These are phyloP conservation scores for Prunella himalayana DNA, from an alignment of 2,113 vertebrate genomes.

Conservation along the genomic window DNA sequence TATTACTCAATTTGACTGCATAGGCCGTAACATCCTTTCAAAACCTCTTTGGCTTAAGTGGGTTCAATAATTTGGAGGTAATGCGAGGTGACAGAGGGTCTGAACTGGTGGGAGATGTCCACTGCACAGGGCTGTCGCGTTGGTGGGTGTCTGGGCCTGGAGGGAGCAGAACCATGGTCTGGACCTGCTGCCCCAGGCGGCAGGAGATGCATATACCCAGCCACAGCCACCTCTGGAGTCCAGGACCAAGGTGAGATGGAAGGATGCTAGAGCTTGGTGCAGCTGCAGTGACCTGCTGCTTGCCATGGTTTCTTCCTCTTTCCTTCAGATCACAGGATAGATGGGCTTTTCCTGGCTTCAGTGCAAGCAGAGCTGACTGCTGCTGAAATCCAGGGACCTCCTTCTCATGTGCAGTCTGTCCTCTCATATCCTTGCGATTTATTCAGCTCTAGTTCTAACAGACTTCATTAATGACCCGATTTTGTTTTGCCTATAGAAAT, in stretches of 20 bases:
- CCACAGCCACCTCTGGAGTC: not conserved
- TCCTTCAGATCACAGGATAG: not conserved
- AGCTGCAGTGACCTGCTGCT: not conserved
- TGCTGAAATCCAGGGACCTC: not conserved
- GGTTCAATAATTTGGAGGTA: too few species aligned
- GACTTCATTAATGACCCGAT: not conserved
- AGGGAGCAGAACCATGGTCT: not conserved
- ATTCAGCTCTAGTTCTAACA: fast-evolving
- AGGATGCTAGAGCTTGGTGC: not conserved
- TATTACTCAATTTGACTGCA: not conserved
- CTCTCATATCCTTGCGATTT: fast-evolving
- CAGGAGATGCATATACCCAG: not conserved
- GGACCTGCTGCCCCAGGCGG: not conserved
- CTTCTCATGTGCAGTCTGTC: not conserved
- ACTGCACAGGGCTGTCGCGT: fast-evolving
- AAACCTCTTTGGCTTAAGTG: not conserved
- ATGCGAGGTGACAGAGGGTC: not conserved
- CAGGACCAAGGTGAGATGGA: not conserved
- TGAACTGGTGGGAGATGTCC: fast-evolving
- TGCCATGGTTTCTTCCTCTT: not conserved
- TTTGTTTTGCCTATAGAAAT: not conserved
- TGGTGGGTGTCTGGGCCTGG: not conserved
- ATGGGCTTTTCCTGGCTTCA: not conserved
- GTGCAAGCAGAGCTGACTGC: not conserved
- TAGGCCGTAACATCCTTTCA: not conserved